Base-by-base conservation (phyloP, 2,113 vertebrate genomes). In the Talpa occidentalis region DNA sequence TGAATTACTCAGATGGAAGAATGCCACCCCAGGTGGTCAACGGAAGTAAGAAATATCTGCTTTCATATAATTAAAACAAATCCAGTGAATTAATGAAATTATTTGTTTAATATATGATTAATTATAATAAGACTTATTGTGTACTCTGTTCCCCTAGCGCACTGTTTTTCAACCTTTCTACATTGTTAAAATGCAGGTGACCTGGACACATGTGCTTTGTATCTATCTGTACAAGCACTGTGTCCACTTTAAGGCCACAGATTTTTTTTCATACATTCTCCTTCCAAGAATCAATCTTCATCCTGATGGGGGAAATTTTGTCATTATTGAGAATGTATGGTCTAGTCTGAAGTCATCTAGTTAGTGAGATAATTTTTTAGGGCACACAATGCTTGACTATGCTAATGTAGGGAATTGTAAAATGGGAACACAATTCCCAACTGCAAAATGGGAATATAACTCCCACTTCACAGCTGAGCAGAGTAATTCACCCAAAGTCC, bases 1-100 rank as follows among this genome's bases (percentile, higher is more conserved):
- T 81, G 90, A 78, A 21, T 26, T 93, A 76, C 86, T 64, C 10
- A 47, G 49, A 88, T 37, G 78, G 74, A n/a, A 90, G 52, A 78
- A 16, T 49, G n/a, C 77, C 90, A 92, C 4, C 35, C 24, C 40
- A 86, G 49, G 86, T 64, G n/a, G 69, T 52, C 28, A 22, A n/a
- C 1, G 30, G 56, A 94, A 79, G 49, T 70, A 66, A 87, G 76
- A 79, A 2, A 49, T 14, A 88, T 49, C 77, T 90, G 56, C 24
- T 82, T 94, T 88, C 64, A 37, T 21, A 6, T 73, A 86, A 73
- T 62, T 24, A 64, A 88, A 83, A 95, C 3, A n/a, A 49, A 67
- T 8, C 52, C 16, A 37, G 47, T 70, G 37, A 93, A 79, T 84
- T 94, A 69, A 91, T 83, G 49, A 79, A 66, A 19, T 72, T 81